phyloP scores from a whole-genome alignment of 2,797 vertebrate genomes.

The Poeciliopsis turneri region DNA sequence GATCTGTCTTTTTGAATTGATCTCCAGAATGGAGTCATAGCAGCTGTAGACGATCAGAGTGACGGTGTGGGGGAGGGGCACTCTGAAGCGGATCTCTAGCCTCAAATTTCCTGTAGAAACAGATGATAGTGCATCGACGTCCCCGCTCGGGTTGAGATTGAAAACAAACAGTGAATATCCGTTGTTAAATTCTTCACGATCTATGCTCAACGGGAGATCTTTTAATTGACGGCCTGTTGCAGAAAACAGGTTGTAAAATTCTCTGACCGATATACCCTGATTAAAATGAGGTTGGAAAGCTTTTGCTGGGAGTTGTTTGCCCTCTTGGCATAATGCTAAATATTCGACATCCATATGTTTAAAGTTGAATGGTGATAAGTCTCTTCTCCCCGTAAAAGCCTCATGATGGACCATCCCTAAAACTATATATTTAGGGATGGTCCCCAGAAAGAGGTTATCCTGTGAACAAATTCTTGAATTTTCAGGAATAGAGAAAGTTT shows the following conservation, averaged over 20 bases:
- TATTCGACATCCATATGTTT: not conserved
- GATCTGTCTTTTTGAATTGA: no score
- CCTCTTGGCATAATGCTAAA: not conserved
- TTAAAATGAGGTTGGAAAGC: not conserved
- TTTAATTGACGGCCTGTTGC: not conserved
- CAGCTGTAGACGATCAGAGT: accelerated
- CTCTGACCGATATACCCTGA: accelerated
- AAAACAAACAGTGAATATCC: slow-evolving; percentile 6
- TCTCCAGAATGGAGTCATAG: no score
- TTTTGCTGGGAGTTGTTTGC: not conserved
- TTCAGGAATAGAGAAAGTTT: not conserved
- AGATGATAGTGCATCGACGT: accelerated
- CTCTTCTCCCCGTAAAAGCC: accelerated
- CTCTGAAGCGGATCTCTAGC: slow-evolving; percentile 12
- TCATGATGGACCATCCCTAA: not conserved
- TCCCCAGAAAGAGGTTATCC: slow-evolving; percentile 3
- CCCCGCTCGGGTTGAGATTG: accelerated
- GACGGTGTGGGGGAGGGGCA: accelerated
- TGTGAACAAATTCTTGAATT: not conserved
- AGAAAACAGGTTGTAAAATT: not conserved
- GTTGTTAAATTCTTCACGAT: not conserved
- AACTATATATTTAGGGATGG: not conserved
- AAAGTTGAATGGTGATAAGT: not conserved
- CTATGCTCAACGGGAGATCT: no score
- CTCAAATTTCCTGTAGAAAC: not conserved